Evolutionary conservation across 2,113 vertebrate genomes (phyloP), one percentile per base, ranked within the genome.

Genomic region (Caranx ignobilis): DNA sequence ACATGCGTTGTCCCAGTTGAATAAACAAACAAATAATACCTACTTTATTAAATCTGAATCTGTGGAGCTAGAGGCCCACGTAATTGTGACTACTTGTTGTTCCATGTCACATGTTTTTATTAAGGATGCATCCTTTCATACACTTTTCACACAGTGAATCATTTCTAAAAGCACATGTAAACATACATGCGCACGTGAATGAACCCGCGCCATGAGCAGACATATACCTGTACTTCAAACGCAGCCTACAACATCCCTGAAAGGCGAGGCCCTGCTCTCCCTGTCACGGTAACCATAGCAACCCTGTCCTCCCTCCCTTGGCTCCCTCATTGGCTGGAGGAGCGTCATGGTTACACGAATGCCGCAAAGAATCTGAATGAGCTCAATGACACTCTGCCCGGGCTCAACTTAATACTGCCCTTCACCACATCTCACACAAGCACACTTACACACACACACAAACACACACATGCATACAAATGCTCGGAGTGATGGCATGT

Each of bases 321-420:
- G 68, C 79, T 72, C 84, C 77, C 80, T 87, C 73, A 92, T 91
- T 93, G 91, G 91, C 79, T 84, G 63, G 71, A 41, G 61, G 54
- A 91, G 89, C 67, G 73, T 92, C 88, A 87, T 90, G 84, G 90
- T 86, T 89, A 93, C 92, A 89, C 78, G 73, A 71, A 91, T 91
- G 87, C 88, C 74, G 88, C 84, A 82, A 84, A 90, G 92, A 92
- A 94, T 93, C 84, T 91, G 89, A 94, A 94, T 93, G 89, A 93
- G 92, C 89, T 92, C 85, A 85, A 91, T 90, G 87, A 88, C 90
- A 92, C 86, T 87, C 73, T 82, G 86, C 84, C 73, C 48, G 18
- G 65, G 69, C 84, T 81, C 76, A 73, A 68, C 84, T 92, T 92
- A 90, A 89, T 88, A 81, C 81, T 86, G 87, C 86, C 88, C 84